Percentiles rank a stretch among this genome's conserved stretches.
phyloP scores from a whole-genome alignment of 1,140 invertebrate species.

The Harlomillsia oculata region DNA sequence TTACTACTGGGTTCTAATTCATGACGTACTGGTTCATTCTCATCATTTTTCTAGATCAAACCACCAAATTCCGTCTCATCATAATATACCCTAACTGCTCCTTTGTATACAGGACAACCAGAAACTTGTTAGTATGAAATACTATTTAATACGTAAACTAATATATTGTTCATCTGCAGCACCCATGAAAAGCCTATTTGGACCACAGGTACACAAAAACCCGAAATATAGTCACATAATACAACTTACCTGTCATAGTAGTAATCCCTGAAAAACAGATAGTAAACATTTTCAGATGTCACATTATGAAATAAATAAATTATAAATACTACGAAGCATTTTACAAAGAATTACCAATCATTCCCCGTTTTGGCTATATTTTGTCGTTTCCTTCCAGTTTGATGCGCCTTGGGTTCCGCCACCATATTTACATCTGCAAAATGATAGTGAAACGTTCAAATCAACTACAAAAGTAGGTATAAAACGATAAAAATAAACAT shows the following conservation, averaged over 20 bases:
- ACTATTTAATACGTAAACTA: neutral
- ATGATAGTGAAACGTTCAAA: constrained; percentile 38
- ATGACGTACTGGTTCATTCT: too few species aligned
- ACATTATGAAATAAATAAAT: neutral
- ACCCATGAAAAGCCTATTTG: neutral
- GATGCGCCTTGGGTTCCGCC: constrained; percentile 69
- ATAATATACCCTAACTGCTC: too few species aligned
- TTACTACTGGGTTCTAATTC: too few species aligned
- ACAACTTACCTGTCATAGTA: constrained; percentile 51
- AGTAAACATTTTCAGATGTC: constrained; percentile 21
- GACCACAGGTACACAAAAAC: neutral
- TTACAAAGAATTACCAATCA: constrained; percentile 51
- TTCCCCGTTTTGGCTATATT: constrained; percentile 69
- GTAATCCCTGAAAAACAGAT: constrained; percentile 49
- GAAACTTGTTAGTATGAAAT: too few species aligned
- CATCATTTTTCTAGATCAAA: too few species aligned
- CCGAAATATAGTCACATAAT: constrained; percentile 1
- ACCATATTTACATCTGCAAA: constrained; percentile 74
- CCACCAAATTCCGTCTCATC: too few species aligned
- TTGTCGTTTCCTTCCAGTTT: constrained; percentile 66
- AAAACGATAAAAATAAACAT: too few species aligned
- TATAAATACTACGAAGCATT: neutral
- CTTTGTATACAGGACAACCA: too few species aligned
- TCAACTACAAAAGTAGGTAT: too few species aligned
- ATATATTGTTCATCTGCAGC: constrained; percentile 2